Conservation (phyloP, 2,797 vertebrate species). For the Sebastes diaconus region DNA sequence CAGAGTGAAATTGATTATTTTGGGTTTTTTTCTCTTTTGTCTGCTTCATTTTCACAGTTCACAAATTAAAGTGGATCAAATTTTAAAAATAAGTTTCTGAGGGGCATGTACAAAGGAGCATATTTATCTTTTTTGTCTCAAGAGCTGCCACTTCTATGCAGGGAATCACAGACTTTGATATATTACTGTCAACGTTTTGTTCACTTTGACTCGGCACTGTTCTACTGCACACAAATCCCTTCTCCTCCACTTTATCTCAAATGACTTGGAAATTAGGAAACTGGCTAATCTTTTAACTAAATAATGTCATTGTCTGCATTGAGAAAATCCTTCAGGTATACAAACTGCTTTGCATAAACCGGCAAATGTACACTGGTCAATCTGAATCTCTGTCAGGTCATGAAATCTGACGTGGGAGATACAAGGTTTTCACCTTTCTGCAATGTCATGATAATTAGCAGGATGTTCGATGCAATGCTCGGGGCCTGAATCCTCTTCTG, state of each 20-base stretch:
- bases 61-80: too few species aligned
- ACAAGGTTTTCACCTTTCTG: neutral
- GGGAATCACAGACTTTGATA: neutral
- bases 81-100: neutral
- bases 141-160: neutral
- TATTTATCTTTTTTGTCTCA: neutral
- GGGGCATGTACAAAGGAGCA: neutral
- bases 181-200: neutral
- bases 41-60: too few species aligned
- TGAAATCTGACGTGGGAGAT: neutral
- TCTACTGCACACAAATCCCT: neutral
- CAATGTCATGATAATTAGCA: constrained; percentile 17
- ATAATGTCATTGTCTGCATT: neutral
- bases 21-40: too few species aligned
- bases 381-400: neutral
- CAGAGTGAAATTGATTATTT: too few species aligned
- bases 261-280: neutral
- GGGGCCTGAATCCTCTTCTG: neutral
- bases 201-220: neutral
- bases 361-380: neutral
- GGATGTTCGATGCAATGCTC: neutral
- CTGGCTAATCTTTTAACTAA: neutral
- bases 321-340: neutral
- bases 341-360: neutral
- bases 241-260: neutral